phyloP scores from a whole-genome alignment of 2,888 invertebrate species.

The Ceratothoa steindachneri region DNA sequence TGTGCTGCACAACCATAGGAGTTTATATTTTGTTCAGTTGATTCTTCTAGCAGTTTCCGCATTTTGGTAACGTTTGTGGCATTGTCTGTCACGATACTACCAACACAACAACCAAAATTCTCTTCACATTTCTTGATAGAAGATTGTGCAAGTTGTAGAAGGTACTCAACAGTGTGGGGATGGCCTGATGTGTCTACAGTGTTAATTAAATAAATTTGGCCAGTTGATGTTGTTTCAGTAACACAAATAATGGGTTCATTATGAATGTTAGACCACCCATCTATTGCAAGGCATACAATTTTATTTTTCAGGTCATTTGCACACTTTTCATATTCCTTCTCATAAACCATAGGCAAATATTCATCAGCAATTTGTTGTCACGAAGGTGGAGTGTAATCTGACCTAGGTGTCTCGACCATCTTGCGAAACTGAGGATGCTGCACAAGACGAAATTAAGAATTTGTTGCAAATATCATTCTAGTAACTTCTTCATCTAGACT shows the following conservation, averaged over 20 bases:
- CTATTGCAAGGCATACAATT: slow-evolving; percentile 12
- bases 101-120: slow-evolving; percentile 14
- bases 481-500: slow-evolving; percentile 9
- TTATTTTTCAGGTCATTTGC: slow-evolving; percentile 19
- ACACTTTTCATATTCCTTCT: too few species aligned
- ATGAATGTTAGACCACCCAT: slow-evolving; percentile 18
- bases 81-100: slow-evolving; percentile 23
- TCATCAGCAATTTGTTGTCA: slow-evolving; percentile 12
- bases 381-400: too few species aligned
- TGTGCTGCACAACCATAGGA: slow-evolving; percentile 11
- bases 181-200: slow-evolving; percentile 13
- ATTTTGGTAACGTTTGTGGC: too few species aligned
- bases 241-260: slow-evolving; percentile 20
- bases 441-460: slow-evolving; percentile 14
- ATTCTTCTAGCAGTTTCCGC: not conserved
- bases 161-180: slow-evolving; percentile 19
- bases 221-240: slow-evolving; percentile 18
- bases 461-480: slow-evolving; percentile 9
- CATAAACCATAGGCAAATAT: slow-evolving; percentile 17
- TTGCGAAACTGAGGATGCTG: slow-evolving; percentile 21
- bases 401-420: too few species aligned
- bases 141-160: slow-evolving; percentile 7
- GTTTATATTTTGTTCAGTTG: not conserved
- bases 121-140: slow-evolving; percentile 15
- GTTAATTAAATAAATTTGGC: slow-evolving; percentile 22